Percentiles rank a stretch among this genome's conserved stretches.
Conservation (phyloP, 35 echinoderm and acorn worm species). For the Antedon bifida region DNA sequence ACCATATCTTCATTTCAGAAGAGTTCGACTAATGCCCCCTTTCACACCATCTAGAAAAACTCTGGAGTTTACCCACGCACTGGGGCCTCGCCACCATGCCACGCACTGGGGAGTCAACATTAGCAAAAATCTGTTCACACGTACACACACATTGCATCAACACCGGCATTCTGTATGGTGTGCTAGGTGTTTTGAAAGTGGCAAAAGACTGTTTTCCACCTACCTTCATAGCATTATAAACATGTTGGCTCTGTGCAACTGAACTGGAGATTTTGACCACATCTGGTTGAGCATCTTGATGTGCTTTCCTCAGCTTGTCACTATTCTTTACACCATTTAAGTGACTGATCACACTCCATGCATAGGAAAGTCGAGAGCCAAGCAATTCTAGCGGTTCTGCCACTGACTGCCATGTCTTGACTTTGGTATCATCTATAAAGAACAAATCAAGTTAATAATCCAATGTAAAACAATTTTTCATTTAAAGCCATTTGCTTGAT, state of each 20-base stretch:
- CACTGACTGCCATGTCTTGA: conserved; percentile 36
- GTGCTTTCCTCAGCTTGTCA: conserved; percentile 40
- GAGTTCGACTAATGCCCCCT: no score
- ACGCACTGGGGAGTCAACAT: no score
- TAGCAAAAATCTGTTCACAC: no score
- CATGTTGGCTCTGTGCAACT: conserved; percentile 46
- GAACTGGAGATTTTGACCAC: conserved; percentile 50
- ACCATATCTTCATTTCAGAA: no score
- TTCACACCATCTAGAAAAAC: no score
- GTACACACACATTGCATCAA: no score
- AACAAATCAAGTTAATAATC: not conserved
- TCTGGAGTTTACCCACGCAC: no score
- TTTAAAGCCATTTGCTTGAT: not conserved
- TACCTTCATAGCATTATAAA: conserved; percentile 88
- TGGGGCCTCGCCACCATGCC: no score
- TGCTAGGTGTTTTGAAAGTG: no score
- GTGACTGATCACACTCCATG: conserved; percentile 66
- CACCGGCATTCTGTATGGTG: no score
- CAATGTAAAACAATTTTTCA: not conserved
- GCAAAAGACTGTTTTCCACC: no score
- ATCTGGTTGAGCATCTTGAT: conserved; percentile 48
- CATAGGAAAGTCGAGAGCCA: conserved; percentile 38
- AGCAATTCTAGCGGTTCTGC: conserved; percentile 52
- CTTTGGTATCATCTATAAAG: conserved; percentile 13
- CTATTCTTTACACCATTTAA: conserved; percentile 66